Percentiles rank a stretch among this genome's conserved stretches.
These are phyloP conservation scores for Sinocyclocheilus anophthalmus DNA, from an alignment of 2,113 vertebrate species.

Conservation along the genomic window DNA sequence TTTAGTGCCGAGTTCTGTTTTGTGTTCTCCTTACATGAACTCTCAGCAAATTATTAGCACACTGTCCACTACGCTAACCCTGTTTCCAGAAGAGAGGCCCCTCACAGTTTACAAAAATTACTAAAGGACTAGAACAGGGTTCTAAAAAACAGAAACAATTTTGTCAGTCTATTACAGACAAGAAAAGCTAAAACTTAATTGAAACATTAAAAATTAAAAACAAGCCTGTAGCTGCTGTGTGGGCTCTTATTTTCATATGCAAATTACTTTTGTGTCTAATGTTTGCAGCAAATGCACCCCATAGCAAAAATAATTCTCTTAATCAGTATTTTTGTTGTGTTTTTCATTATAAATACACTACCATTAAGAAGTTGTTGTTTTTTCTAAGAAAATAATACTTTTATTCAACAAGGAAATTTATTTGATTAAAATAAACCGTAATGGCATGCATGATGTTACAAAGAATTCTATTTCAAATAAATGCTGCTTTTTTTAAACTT, in stretches of 20 bases:
- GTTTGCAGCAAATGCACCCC: background rate
- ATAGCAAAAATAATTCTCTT: background rate
- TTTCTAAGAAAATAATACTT: background rate
- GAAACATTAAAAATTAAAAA: background rate
- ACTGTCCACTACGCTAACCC: background rate
- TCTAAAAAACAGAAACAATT: background rate
- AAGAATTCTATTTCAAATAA: background rate
- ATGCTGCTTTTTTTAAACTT: background rate
- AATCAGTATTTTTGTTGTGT: background rate
- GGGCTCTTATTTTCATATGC: background rate
- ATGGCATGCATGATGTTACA: background rate
- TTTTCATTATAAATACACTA: background rate
- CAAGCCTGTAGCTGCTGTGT: background rate
- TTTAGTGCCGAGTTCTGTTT: background rate
- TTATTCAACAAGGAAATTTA: background rate
- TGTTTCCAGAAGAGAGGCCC: background rate
- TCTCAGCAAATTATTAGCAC: background rate
- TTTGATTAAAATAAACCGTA: background rate
- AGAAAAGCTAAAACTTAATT: background rate
- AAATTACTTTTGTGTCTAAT: background rate
- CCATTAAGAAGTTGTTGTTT: background rate
- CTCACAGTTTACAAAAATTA: background rate
- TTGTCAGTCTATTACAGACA: background rate
- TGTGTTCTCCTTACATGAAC: slow-evolving; percentile 19
- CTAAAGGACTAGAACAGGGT: background rate